These are phyloP conservation scores for Megamerina dolium DNA, from an alignment of 2,888 invertebrate species.

Conservation along the genomic window DNA sequence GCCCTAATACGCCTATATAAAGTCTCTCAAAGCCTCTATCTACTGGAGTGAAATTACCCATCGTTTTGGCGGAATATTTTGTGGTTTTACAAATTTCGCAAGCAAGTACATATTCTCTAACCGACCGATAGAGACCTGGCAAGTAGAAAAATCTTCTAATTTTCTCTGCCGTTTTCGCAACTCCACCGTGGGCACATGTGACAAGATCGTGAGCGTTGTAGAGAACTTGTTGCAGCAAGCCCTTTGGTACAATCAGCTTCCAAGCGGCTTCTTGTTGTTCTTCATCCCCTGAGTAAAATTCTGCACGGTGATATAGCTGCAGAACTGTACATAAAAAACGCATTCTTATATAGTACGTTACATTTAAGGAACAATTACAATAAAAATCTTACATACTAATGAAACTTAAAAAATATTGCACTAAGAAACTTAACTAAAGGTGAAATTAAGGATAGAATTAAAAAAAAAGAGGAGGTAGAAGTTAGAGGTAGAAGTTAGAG, in stretches of 20 bases:
- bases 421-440: too few relatives aligned
- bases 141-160: constrained; percentile 4
- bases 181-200: constrained; percentile 11
- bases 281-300: constrained; percentile 3
- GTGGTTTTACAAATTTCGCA: constrained; percentile 9
- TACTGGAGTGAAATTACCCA: constrained; percentile 9
- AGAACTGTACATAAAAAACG: too few relatives aligned
- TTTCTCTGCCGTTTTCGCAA: constrained; percentile 4
- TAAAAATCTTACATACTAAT: too few relatives aligned
- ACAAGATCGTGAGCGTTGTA: constrained; percentile 10
- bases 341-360: too few relatives aligned
- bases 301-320: background rate
- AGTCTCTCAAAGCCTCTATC: constrained; percentile 14
- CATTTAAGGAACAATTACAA: too few relatives aligned
- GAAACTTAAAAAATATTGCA: too few relatives aligned
- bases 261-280: constrained; percentile 10
- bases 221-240: constrained; percentile 2
- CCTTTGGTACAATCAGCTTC: constrained; percentile 12
- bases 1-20: constrained; percentile 15
- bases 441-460: too few relatives aligned
- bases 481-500: too few relatives aligned
- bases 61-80: constrained; percentile 6
- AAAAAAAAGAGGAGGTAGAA: too few relatives aligned
- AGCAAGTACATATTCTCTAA: constrained; percentile 2
- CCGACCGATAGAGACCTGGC: constrained; percentile 5